Conservation (phyloP, 2,888 invertebrate genomes). For the Eilema depressum region DNA sequence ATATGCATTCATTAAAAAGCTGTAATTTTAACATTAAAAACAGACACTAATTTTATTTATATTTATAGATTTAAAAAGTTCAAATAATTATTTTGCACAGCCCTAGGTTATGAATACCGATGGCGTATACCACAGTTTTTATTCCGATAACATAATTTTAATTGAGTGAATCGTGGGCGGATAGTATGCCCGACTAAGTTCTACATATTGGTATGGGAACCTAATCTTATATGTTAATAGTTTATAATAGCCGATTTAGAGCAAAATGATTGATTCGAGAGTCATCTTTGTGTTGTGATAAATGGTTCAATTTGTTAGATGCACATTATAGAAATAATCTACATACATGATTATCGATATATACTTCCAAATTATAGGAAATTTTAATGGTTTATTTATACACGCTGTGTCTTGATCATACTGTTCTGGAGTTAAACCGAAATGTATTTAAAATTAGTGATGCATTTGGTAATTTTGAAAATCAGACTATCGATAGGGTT, state of each 20-base stretch:
- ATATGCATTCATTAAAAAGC: no score
- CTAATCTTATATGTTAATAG: constrained; percentile 22
- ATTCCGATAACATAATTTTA: constrained; percentile 41
- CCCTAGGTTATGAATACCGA: neutral
- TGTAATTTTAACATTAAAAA: no score
- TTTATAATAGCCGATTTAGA: constrained; percentile 14
- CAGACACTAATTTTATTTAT: no score
- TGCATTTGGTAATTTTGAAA: neutral
- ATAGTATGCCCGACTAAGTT: constrained; percentile 18
- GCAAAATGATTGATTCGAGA: constrained; percentile 16
- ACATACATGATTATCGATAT: constrained; percentile 3
- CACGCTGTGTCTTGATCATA: neutral
- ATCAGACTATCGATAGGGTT: neutral
- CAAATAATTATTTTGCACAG: neutral
- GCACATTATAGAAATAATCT: neutral
- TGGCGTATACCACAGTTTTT: constrained; percentile 27
- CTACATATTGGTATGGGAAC: constrained; percentile 19
- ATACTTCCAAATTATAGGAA: neutral
- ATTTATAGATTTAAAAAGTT: no score
- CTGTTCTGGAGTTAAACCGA: neutral
- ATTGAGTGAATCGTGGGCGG: constrained; percentile 37
- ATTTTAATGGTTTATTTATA: constrained; percentile 6
- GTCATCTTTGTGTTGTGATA: constrained; percentile 9
- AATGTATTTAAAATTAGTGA: neutral
- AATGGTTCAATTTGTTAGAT: neutral